Conservation (phyloP, 2,888 invertebrate genomes). For the Drosophila mettleri region DNA sequence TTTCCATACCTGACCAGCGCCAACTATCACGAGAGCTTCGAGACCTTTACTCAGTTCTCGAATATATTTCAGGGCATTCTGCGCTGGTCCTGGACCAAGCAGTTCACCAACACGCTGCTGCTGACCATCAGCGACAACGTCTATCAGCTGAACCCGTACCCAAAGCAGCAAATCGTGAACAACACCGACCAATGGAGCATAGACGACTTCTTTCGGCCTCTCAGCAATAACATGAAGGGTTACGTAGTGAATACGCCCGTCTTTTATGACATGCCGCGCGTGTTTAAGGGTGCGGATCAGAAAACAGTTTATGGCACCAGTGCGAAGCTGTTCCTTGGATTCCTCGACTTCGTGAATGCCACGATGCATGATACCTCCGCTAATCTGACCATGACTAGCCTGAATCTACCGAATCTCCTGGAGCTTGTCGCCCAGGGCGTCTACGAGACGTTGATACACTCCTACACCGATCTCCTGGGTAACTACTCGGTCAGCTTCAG, state of each 20-base stretch:
- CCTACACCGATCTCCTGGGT: slow-evolving; percentile 62
- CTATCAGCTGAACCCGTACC: slow-evolving; percentile 70
- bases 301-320: slow-evolving; percentile 64
- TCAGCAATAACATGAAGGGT: slow-evolving; percentile 59
- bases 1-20: slow-evolving; percentile 50
- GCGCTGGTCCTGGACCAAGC: slow-evolving; percentile 71
- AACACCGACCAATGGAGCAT: slow-evolving; percentile 61
- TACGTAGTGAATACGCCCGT: slow-evolving; percentile 70
- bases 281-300: slow-evolving; percentile 62
- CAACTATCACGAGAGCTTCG: slow-evolving; percentile 28
- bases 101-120: slow-evolving; percentile 69
- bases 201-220: slow-evolving; percentile 56
- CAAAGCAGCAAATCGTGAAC: slow-evolving; percentile 58
- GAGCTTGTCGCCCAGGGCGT: slow-evolving; percentile 54
- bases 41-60: slow-evolving; percentile 33
- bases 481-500: slow-evolving; percentile 55
- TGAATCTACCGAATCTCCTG: slow-evolving; percentile 48
- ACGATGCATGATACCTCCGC: slow-evolving; percentile 58
- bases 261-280: slow-evolving; percentile 73
- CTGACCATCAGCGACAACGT: slow-evolving; percentile 66
- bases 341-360: slow-evolving; percentile 72
- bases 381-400: slow-evolving; percentile 5
- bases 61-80: slow-evolving; percentile 41
- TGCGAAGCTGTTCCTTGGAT: slow-evolving; percentile 67
- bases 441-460: slow-evolving; percentile 78